Evolutionary conservation across 1,140 invertebrate genomes (phyloP), one percentile per base, ranked within the genome.

Genomic region (Drosophila oshimai): DNA sequence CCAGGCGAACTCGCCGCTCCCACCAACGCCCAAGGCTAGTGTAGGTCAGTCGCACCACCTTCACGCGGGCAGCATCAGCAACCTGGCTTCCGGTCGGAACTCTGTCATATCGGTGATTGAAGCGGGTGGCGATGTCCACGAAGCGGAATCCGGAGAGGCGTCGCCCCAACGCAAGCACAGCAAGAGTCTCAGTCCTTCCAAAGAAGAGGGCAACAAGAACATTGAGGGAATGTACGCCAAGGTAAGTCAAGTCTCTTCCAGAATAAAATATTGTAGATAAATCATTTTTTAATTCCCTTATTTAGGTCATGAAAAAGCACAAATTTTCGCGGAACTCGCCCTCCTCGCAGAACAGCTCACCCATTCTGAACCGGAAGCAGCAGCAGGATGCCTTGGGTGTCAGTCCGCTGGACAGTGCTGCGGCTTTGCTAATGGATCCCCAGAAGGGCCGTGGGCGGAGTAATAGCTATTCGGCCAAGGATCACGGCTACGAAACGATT

Each of bases 201-300:
- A 94, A 57, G 95, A 95, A 74, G 77, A 97, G 73, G 96, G 96
- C 74, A 96, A 53, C 10, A 45, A 73, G n/a, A 83, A 95, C 74
- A 86, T 96, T 0, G 96, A 97, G 79, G 96, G 96, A 72, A 96
- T 97, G 95, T 97, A 97, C 87, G 96, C 96, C 0, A 97, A 97
- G 92, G 96, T 97, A 64, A 55, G 20, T 18, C 0, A n/a, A 31
- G 12, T 20, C 1, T 12, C 26, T 64, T 0, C 6, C n/a, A 10
- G 6, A 1, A 7, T 6, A 0, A 9, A 0, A n/a, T 4, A 3
- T 3, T 31, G 12, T 22, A 6, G 0, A 6, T 39, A 4, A 65
- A 1, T 6, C 1, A 4, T 2, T 1, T 15, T 15, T 29, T 12
- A 15, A 15, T 5, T 72, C 0, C 13, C 9, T 6, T 17, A 7